Base-by-base conservation (phyloP, 2,888 invertebrate species). In the Coenonympha glycerion region DNA sequence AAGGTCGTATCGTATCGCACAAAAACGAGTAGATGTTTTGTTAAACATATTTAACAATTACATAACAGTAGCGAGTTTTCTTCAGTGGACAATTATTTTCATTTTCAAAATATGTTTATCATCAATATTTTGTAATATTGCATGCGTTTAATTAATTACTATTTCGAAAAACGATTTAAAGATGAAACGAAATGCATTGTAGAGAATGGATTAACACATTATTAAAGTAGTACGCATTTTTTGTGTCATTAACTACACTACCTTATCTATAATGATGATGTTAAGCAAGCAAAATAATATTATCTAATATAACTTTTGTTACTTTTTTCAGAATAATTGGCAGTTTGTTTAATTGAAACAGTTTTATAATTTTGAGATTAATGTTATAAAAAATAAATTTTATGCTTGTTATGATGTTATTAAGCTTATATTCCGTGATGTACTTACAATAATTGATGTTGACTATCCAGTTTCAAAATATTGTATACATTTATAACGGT, bases 401-500 rank as follows among this genome's bases (percentile, higher is more conserved):
- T 59, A 51, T 49, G 65, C 65, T 66, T 64, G 57, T 66, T 65
- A 60, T 53, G 44, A 59, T 60, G 64, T 60, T 51, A 52, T 37
- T 49, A 58, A 59, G 77, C 79, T 79, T 80, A 73, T 65, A 71
- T 72, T 69, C 52, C 53, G 53, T 57, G 42, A 49, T 47, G 50
- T 53, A 58, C 60, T 69, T 79, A 79, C 76, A 68, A 59, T 66
- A 65, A 79, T 66, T 36, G 67, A 67, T 79, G 80, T 82, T 82
- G 68, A 68, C 65, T 19, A 69, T 64, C 66, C 64, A 64, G 58
- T 67, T 66, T 64, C 55, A 60, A n/a, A n/a, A 71, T 71, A 81
- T 81, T 83, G 71, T 81, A 85, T 82, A 85, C 82, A 82, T 85
- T 85, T 84, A 71, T 85, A 82, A 78, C 69, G 66, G 65, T 64